These are phyloP conservation scores for Aphelocoma coerulescens DNA, from an alignment of 2,113 vertebrate species.

Conservation along the genomic window DNA sequence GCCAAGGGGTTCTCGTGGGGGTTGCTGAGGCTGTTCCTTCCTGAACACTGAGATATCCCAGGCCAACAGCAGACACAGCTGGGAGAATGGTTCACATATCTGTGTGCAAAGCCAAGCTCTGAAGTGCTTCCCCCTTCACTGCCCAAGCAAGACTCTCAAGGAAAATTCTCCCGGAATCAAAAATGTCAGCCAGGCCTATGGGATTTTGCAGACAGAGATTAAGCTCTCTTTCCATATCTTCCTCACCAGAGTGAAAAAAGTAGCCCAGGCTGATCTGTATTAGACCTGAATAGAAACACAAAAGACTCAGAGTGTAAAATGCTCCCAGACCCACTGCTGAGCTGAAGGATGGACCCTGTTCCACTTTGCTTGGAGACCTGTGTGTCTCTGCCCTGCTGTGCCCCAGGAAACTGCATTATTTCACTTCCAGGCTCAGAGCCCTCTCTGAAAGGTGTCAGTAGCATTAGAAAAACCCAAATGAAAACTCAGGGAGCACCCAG, in stretches of 20 bases:
- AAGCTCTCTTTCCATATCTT: not conserved
- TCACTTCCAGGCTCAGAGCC: not conserved
- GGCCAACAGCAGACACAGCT: not conserved
- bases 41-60: not conserved
- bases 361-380: not conserved
- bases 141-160: not conserved
- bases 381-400: not conserved
- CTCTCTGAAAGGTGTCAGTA: not conserved
- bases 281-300: not conserved
- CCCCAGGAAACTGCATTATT: not conserved
- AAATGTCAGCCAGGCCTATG: not conserved
- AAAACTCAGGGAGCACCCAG: not conserved
- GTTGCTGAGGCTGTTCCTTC: not conserved
- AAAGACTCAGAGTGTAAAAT: not conserved
- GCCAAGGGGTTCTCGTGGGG: not conserved
- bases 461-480: not conserved
- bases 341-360: not conserved
- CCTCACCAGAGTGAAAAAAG: not conserved
- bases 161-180: constrained; percentile 12
- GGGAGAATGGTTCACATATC: not conserved
- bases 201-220: constrained; percentile 1
- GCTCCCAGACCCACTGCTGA: not conserved
- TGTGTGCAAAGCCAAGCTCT: not conserved
- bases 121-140: not conserved
- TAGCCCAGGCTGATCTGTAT: not conserved